Conservation (phyloP, 2,113 vertebrate species). For the Macquaria ambigua region DNA sequence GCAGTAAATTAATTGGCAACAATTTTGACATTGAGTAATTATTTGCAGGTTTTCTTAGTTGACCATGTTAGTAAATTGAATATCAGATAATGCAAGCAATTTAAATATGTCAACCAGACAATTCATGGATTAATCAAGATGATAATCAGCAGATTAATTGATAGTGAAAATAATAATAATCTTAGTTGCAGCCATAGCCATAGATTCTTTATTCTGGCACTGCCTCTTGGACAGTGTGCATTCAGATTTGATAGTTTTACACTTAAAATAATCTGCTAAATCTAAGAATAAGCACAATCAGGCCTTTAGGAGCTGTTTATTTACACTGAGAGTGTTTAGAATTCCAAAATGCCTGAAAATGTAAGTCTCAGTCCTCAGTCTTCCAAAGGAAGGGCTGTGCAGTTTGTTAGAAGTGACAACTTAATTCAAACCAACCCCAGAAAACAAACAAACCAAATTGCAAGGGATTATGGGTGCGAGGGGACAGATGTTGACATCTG, state of each 20-base stretch:
- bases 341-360: background rate
- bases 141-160: background rate
- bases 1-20: too few species aligned
- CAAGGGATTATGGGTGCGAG: background rate
- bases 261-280: background rate
- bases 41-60: background rate
- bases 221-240: too few species aligned
- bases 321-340: background rate
- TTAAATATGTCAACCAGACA: background rate
- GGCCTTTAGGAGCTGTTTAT: background rate
- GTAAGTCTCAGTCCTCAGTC: background rate
- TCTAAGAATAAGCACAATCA: background rate
- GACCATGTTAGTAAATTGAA: background rate
- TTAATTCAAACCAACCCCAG: constrained; percentile 13
- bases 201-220: background rate
- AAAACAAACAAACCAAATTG: background rate
- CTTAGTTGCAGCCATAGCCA: background rate
- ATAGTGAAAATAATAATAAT: background rate
- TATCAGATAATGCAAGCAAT: background rate
- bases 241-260: background rate
- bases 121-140: background rate
- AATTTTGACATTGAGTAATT: too few species aligned
- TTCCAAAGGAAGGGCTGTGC: background rate
- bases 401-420: background rate
- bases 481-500: constrained; percentile 18